Evolutionary conservation across 2,888 invertebrate genomes (phyloP).

Genomic region (Globia sparganii): DNA sequence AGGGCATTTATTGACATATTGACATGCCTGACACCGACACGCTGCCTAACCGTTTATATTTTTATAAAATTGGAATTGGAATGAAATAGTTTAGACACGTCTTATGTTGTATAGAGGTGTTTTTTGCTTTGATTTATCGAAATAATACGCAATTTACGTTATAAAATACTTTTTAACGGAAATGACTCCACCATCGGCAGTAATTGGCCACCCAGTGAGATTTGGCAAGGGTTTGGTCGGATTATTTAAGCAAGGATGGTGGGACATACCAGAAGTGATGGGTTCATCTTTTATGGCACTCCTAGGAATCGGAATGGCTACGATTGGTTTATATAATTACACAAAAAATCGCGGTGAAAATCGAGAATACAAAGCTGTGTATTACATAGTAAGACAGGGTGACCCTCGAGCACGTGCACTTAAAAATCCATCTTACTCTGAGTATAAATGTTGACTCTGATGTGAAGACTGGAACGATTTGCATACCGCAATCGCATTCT

Average conservation of each 20-base stretch:
- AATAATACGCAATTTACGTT: not conserved
- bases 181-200: conserved; percentile 73
- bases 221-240: conserved; percentile 77
- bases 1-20: not conserved
- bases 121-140: not conserved
- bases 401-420: conserved; percentile 90
- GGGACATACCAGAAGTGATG: conserved; percentile 93
- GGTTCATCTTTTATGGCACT: conserved; percentile 90
- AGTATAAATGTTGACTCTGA: conserved; percentile 62
- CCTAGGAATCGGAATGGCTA: conserved; percentile 89
- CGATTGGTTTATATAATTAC: conserved; percentile 84
- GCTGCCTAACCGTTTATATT: too few species aligned
- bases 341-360: conserved; percentile 91
- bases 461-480: not conserved
- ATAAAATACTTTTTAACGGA: conserved; percentile 5
- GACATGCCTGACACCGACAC: not conserved
- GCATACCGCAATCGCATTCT: not conserved
- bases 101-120: not conserved
- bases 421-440: conserved; percentile 79
- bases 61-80: too few species aligned
- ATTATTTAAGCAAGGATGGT: conserved; percentile 85
- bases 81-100: too few species aligned
- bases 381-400: conserved; percentile 91
- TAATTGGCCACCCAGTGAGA: conserved; percentile 77
- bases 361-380: conserved; percentile 90